Evolutionary conservation across 1,140 invertebrate species (phyloP).

Genomic region (Micrasema longulum): DNA sequence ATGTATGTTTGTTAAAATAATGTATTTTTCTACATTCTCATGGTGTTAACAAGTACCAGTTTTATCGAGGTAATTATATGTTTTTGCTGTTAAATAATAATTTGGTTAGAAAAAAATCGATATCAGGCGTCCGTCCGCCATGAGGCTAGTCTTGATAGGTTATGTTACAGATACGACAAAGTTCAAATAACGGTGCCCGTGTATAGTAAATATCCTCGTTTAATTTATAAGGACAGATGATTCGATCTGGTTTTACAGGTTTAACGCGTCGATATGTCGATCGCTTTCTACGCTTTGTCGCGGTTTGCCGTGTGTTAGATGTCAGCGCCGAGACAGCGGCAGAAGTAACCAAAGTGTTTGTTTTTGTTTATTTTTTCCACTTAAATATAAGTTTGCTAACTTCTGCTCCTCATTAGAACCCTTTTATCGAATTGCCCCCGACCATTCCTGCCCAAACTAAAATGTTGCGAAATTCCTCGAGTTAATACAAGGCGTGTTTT

Average conservation of each 20-base stretch:
- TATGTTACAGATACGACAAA: conserved; percentile 37
- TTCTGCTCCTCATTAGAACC: conserved; percentile 17
- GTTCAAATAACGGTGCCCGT: conserved; percentile 43
- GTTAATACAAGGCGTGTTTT: conserved; percentile 60
- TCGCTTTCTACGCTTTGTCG: conserved; percentile 3
- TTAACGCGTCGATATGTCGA: conserved; percentile 26
- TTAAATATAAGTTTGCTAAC: conserved; percentile 21
- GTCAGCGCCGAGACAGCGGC: conserved; percentile 34
- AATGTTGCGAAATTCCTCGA: conserved; percentile 18
- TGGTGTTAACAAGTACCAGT: conserved; percentile 42
- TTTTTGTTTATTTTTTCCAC: conserved; percentile 22
- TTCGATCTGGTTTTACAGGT: conserved; percentile 46
- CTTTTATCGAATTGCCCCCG: conserved; percentile 4
- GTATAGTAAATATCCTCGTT: conserved; percentile 37
- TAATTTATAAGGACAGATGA: conserved; percentile 34
- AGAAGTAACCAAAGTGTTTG: conserved; percentile 37
- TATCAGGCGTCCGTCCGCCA: conserved; percentile 44
- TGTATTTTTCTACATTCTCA: conserved; percentile 46
- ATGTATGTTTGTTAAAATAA: conserved; percentile 38
- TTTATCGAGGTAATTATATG: conserved; percentile 34
- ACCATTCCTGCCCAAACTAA: conserved; percentile 35
- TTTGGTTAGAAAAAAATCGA: conserved; percentile 32
- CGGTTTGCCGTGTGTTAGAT: conserved; percentile 27
- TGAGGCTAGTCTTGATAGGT: conserved; percentile 41
- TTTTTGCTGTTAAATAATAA: conserved; percentile 11